These are phyloP conservation scores for Ectemnius lituratus DNA, from an alignment of 2,888 invertebrate species.

Conservation along the genomic window DNA sequence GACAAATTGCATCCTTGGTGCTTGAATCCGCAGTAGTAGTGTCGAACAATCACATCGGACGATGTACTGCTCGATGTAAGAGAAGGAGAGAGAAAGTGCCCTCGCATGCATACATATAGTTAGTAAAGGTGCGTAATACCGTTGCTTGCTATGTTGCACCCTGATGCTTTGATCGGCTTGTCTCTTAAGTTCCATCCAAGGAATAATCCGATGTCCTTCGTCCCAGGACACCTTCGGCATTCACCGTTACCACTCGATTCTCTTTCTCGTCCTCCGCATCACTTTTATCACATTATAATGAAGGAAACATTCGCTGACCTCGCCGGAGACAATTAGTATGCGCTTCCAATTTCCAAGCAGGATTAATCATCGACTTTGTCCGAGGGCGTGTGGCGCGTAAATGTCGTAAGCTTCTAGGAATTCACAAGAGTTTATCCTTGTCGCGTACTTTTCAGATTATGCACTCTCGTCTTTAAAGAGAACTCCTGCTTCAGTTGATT, in stretches of 20 bases:
- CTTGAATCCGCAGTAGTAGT: conserved; percentile 5
- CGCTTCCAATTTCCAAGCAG: conserved; percentile 16
- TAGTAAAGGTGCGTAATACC: conserved; percentile 46
- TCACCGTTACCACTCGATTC: conserved; percentile 49
- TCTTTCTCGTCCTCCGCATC: conserved; percentile 42
- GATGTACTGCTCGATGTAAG: not conserved
- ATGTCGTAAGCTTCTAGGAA: conserved; percentile 13
- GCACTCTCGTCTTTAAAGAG: too few relatives aligned
- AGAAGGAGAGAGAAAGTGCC: not conserved
- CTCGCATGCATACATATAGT: not conserved
- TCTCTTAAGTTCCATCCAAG: conserved; percentile 26
- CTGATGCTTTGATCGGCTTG: conserved; percentile 28
- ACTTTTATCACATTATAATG: conserved; percentile 5
- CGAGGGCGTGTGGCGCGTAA: not conserved
- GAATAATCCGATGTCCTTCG: conserved; percentile 51
- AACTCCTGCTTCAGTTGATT: not conserved
- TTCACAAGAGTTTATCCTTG: not conserved
- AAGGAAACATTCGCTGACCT: too few relatives aligned
- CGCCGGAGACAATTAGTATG: conserved; percentile 32
- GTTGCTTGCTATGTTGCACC: conserved; percentile 35
- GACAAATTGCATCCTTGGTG: conserved; percentile 30
- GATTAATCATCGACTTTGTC: conserved; percentile 30
- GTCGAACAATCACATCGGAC: not conserved
- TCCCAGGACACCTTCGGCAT: conserved; percentile 41
- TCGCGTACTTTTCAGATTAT: too few relatives aligned